These are phyloP conservation scores for Platypus cylindrus DNA, from an alignment of 2,888 invertebrate species.

Conservation along the genomic window DNA sequence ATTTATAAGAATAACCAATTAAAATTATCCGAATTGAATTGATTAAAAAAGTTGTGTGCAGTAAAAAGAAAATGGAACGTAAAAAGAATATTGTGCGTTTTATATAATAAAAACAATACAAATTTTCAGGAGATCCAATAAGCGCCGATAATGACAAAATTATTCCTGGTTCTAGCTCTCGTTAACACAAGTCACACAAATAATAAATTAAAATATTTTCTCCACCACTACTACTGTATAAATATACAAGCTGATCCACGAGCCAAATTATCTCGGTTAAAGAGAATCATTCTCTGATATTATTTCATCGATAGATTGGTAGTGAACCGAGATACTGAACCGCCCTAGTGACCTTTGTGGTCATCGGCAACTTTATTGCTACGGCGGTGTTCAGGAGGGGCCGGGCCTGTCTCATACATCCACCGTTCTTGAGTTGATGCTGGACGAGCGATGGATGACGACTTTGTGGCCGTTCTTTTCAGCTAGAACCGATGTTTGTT, in stretches of 20 bases:
- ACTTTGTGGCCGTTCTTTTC: conserved; percentile 82
- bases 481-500: conserved; percentile 75
- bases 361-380: conserved; percentile 21
- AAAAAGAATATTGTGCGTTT: too few species aligned
- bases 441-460: conserved; percentile 79
- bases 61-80: too few species aligned
- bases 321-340: conserved; percentile 25
- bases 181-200: too few species aligned
- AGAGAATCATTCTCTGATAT: conserved; percentile 7
- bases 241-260: conserved; percentile 32
- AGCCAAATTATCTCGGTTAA: conserved; percentile 29
- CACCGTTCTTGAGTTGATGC: conserved; percentile 68
- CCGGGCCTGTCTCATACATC: conserved; percentile 73
- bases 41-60: too few species aligned
- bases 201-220: conserved; percentile 32
- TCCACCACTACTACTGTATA: conserved; percentile 34
- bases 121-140: too few species aligned
- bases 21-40: too few species aligned
- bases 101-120: too few species aligned
- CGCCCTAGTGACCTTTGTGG: conserved; percentile 21
- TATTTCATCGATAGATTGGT: too few species aligned
- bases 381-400: conserved; percentile 48
- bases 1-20: too few species aligned
- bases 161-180: too few species aligned
- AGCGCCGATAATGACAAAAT: too few species aligned